Base-by-base conservation (phyloP, 2,888 invertebrate genomes). In the Coelopa pilipes region DNA sequence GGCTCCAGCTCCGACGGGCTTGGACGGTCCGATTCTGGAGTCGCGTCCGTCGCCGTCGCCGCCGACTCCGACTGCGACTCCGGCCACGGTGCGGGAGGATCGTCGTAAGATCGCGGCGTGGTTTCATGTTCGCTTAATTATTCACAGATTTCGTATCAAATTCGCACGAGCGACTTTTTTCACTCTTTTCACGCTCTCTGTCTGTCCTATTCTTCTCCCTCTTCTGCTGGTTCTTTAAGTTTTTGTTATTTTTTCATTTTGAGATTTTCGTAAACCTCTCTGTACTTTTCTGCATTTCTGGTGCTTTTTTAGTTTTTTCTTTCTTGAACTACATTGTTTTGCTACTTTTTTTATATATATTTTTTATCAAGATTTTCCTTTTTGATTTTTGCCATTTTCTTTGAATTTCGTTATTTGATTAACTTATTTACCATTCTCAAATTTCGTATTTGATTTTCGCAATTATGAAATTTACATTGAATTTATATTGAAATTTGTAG, bases 71-170 rank as follows among this genome's bases (percentile, higher is more conserved):
- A n/a, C n/a, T n/a, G n/a, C 34, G 7, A 4, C 34, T 34, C 34
- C 34, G 34, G 2, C 34, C 7, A 2, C 34, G 34, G 7, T 34
- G 34, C 34, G 34, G 34, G 34, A 34, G 34, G 34, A n/a, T 15
- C 34, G 24, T 62, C 60, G 7, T 62, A 5, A 21, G 19, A 50
- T 49, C 13, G 24, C 62, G n/a, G 62, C 49, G n/a, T 62, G 62
- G 9, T 66, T 66, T 50, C 21, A 66, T 50, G 66, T 66, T 50
- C 15, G 5, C 49, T 66, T 66, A 66, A 66, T 66, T 66, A 66
- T 66, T 66, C 66, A 66, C 24, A 66, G 66, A 66, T 66, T 66
- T 66, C 50, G 21, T 66, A 66, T 66, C 50, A 66, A 66, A 19
- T 66, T 66, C 66, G 21, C 66, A 50, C 50, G 24, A 66, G 50